Base-by-base conservation (phyloP, 2,113 vertebrate genomes). In the Trichechus manatus region DNA sequence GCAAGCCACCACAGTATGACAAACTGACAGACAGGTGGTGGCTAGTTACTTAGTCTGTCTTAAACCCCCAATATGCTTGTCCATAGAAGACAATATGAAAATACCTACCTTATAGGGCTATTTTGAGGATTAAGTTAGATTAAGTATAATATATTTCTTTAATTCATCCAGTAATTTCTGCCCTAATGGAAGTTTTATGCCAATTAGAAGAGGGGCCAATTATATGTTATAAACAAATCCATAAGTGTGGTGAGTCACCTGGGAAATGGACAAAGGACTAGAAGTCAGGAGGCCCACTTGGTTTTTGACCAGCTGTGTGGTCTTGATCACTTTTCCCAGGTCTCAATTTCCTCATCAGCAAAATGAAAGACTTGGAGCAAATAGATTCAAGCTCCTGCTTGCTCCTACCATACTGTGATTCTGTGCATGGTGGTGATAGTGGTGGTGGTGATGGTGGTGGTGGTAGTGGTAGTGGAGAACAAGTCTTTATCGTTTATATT, bases 401-500 rank as follows among this genome's bases (percentile, higher is more conserved):
- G 70, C 23, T 39, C 72, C 91, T 17, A 9, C n/a, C 31, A 19
- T 6, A 1, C 42, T 50, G 70, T 72, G 44, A 56, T 31, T 42
- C 68, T 33, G 25, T n/a, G 36, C 0, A 0, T 17, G 70, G 15
- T 7, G 8, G 9, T 14, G 2, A 22, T 61, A 2, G 20, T 61
- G 17, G 4, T 61, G 59, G 20, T 7, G 5, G 6, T 17, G 2
- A 15, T 7, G 7, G 8, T 19, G 2, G 25, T 29, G 23, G 27
- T 29, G 19, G 9, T 64, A 27, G 22, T 8, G 6, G 6, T 19
- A 1, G 11, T 11, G 27, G 17, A 36, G 29, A 74, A 9, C 3
- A 5, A 6, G 10, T 50, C 74, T 63, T 42, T 53, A n/a, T 20
- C 31, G 31, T 10, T n/a, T 14, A 22, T 27, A 22, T 66, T 77